Evolutionary conservation across 2,797 vertebrate species (phyloP), one percentile per base, ranked within the genome.

Genomic region (Tragelaphus eurycerus): DNA sequence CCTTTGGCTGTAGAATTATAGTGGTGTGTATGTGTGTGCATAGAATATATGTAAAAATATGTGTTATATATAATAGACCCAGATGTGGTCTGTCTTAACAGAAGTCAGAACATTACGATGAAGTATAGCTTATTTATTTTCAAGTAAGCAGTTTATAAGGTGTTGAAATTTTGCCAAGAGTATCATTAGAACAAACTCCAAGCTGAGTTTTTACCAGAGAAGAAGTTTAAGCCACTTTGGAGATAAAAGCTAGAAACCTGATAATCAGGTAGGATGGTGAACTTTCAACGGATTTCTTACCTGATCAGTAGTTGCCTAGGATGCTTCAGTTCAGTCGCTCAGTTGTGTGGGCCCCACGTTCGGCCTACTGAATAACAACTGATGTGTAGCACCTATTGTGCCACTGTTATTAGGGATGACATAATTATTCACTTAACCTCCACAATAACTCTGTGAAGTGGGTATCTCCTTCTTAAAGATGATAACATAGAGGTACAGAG

Each of bases 61-160:
- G 38, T 57, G n/a, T 9, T 57, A 57, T n/a, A 78, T 54, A 34
- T 57, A 46, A 79, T 9, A 59, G 79, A 38, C 25, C 67, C 31
- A 38, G 52, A 14, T 43, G 25, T 82, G 38, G 8, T 62, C 78
- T 79, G 25, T 81, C 43, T 50, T 81, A 90, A 93, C 4, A 57
- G 46, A 89, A 64, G 15, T 86, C 59, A 94, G 60, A 86, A 21
- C 10, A 13, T 71, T 86, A 82, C 29, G 27, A 93, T 25, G 43
- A 97, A 84, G 86, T 62, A 52, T 1, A 38, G 71, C 6, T 83
- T 55, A 59, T 62, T 67, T 71, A n/a, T 82, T 48, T 88, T 88
- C 67, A 93, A 91, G 43, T 60, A 96, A 88, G 52, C 48, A 95
- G 25, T 87, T 90, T n/a, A 50, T 52, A 93, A 79, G 25, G 55